Percentiles rank a stretch among this genome's conserved stretches.
Conservation (phyloP, 2,113 vertebrate genomes). For the Perca fluviatilis region DNA sequence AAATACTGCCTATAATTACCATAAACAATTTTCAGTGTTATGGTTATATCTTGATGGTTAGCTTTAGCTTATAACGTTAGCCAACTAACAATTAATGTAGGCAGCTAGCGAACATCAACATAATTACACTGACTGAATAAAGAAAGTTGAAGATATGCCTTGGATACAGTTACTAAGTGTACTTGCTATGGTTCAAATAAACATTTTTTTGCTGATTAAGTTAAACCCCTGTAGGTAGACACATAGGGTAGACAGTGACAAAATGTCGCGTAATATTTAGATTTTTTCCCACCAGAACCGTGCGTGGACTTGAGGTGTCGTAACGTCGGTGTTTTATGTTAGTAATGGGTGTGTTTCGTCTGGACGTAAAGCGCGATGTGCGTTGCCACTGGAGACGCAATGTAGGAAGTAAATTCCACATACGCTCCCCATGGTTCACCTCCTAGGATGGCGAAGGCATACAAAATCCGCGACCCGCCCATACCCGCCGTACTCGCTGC, state of each 20-base stretch:
- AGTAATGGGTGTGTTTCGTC: constrained; percentile 42
- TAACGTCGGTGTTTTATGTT: constrained; percentile 58
- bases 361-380: constrained; percentile 77
- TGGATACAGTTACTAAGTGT: background rate
- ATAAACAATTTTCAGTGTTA: background rate
- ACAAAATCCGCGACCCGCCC: too few species aligned
- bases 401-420: constrained; percentile 80
- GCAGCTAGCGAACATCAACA: constrained; percentile 19
- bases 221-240: background rate
- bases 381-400: constrained; percentile 78
- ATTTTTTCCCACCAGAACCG: background rate
- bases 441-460: too few species aligned
- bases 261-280: background rate
- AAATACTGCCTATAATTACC: rapidly evolving
- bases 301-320: background rate
- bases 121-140: background rate
- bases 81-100: background rate
- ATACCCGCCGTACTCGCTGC: too few species aligned
- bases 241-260: background rate
- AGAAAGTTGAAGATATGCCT: too few species aligned
- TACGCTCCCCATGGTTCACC: too few species aligned
- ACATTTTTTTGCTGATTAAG: background rate
- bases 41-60: background rate
- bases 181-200: background rate
- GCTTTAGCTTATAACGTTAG: background rate